Percentiles rank a stretch among this genome's conserved stretches.
Conservation (phyloP, 2,888 invertebrate species). For the Pterostichus madidus region DNA sequence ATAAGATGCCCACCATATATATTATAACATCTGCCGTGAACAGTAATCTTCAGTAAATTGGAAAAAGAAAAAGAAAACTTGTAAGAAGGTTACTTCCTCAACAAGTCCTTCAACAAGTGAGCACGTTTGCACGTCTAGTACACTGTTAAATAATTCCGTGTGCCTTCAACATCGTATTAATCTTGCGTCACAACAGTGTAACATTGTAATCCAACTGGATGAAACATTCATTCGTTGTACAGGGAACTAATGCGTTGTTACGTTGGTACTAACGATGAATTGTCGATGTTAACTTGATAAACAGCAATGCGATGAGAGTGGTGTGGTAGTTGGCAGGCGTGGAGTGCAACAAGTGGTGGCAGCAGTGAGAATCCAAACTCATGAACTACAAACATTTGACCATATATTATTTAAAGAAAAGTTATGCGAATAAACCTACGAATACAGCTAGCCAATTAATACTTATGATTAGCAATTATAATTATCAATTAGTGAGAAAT, state of each 20-base stretch:
- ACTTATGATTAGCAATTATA: too few relatives aligned
- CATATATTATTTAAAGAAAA: too few relatives aligned
- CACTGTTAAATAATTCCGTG: slow-evolving; percentile 46
- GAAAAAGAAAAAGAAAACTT: too few relatives aligned
- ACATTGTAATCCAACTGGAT: slow-evolving; percentile 10
- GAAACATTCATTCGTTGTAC: not conserved
- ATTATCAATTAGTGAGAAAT: too few relatives aligned
- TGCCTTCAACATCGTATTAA: slow-evolving; percentile 10
- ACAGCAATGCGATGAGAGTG: not conserved
- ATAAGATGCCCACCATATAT: too few relatives aligned
- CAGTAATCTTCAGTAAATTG: too few relatives aligned
- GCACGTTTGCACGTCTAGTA: not conserved
- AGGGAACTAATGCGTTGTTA: slow-evolving; percentile 26
- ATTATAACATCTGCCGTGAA: too few relatives aligned
- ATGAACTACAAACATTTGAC: not conserved
- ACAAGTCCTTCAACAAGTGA: too few relatives aligned
- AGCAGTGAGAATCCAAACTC: not conserved
- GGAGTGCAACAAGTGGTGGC: slow-evolving; percentile 8
- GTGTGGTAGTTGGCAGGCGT: too few relatives aligned
- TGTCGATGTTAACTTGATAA: not conserved
- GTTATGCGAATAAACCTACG: too few relatives aligned
- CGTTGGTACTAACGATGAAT: slow-evolving; percentile 9
- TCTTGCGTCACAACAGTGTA: slow-evolving; percentile 11
- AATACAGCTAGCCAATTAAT: too few relatives aligned
- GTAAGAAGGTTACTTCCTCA: too few relatives aligned